Evolutionary conservation across 2,888 invertebrate species (phyloP).

Genomic region (Lithophane ornitopus): DNA sequence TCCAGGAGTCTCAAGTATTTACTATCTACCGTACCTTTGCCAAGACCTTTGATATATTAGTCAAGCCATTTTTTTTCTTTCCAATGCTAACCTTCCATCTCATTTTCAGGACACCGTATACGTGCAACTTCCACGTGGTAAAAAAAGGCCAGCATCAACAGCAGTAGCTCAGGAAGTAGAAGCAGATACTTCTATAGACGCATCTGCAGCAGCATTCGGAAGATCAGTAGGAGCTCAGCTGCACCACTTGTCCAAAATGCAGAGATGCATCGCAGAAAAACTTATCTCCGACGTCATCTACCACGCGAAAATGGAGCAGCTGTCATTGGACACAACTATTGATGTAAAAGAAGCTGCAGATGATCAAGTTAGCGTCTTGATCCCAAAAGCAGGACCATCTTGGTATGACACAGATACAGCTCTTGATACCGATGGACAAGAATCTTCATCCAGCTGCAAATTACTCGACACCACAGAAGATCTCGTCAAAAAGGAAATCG

Average conservation of each 20-base stretch:
- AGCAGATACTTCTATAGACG: neutral
- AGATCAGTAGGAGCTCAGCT: conserved; percentile 47
- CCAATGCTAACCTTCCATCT: neutral
- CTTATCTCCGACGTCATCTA: conserved; percentile 62
- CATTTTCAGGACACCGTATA: conserved; percentile 38
- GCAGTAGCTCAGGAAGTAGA: neutral
- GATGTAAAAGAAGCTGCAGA: neutral
- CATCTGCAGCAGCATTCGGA: conserved; percentile 49
- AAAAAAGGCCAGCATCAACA: conserved; percentile 23
- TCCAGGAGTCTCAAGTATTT: neutral
- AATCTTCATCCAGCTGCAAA: conserved; percentile 24
- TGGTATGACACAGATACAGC: conserved; percentile 35
- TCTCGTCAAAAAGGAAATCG: conserved; percentile 13
- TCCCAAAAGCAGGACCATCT: conserved; percentile 52
- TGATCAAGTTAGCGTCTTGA: neutral
- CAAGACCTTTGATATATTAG: neutral
- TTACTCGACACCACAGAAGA: neutral
- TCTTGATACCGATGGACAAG: neutral
- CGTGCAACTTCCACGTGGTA: neutral
- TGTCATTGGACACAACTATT: conserved; percentile 27
- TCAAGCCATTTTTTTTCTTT: neutral
- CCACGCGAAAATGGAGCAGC: conserved; percentile 46
- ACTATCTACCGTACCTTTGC: neutral
- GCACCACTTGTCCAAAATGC: conserved; percentile 45
- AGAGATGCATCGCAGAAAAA: conserved; percentile 61